Evolutionary conservation across 2,113 vertebrate genomes (phyloP), one percentile per base, ranked within the genome.

Genomic region (Diphyllodes magnificus): DNA sequence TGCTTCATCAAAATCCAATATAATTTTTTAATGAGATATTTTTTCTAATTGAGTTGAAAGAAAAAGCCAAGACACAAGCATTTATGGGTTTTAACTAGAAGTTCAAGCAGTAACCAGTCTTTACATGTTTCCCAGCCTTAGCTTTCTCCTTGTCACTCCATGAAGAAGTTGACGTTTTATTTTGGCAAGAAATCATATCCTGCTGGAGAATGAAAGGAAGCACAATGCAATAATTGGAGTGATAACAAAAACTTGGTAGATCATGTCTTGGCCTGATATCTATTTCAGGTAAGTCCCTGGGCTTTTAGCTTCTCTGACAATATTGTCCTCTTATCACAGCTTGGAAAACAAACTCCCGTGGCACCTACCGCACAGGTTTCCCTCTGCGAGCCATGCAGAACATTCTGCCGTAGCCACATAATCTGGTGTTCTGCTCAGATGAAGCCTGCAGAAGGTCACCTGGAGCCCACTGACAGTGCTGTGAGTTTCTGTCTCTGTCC

Each of bases 391-490:
- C n/a, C 24, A 30, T 15, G 33, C 9, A 51, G 30, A 81, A 37
- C 35, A 30, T 27, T 25, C 10, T 50, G 51, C 30, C 15, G 6
- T 14, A n/a, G 39, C 3, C 25, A 54, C 12, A 44, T 28, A 61
- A n/a, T 37, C 40, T n/a, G 28, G 11, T 31, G 17, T 71, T 14
- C 18, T 37, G 13, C 19, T 49, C 19, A 65, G 17, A 25, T 1
- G 5, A 82, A 80, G 30, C 5, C 50, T 72, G 19, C 11, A 63
- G n/a, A 25, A 40, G 17, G 13, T 13, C 31, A 51, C 4, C 6
- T 3, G 0, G 9, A 75, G 22, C 10, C 24, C 3, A 1, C 11
- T 47, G 45, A 10, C 21, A 54, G 9, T 1, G 5, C 6, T 19
- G 13, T 33, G 64, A 65, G 24, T 61, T 63, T 49, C 3, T 15